These are phyloP conservation scores for Polyergus mexicanus DNA, from an alignment of 1,140 invertebrate species.

Conservation along the genomic window DNA sequence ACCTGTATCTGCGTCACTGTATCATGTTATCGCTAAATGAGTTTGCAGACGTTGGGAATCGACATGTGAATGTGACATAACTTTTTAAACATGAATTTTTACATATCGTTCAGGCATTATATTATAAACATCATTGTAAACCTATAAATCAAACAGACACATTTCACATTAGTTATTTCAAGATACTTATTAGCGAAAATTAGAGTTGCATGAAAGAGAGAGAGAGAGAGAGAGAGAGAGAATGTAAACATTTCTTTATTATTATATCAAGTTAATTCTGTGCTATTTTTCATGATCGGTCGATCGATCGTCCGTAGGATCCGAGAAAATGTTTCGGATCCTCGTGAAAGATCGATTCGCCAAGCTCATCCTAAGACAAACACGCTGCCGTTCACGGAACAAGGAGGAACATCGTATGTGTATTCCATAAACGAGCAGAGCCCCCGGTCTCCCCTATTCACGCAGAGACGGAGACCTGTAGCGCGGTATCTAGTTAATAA, in stretches of 20 bases:
- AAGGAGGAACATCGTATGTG: background rate
- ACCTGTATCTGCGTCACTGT: background rate
- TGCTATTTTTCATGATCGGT: constrained; percentile 8
- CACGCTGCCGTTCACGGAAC: constrained; percentile 6
- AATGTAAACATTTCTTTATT: constrained; percentile 10
- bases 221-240: background rate
- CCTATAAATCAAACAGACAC: background rate
- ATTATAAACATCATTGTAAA: constrained; percentile 14
- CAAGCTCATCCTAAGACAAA: constrained; percentile 60
- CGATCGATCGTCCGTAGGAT: constrained; percentile 3
- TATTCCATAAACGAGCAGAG: constrained; percentile 37
- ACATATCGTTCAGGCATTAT: background rate
- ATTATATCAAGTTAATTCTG: constrained; percentile 9
- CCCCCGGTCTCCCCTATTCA: constrained; percentile 6
- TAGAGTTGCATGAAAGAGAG: background rate
- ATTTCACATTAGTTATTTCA: background rate
- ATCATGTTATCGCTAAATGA: background rate
- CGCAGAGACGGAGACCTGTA: constrained; percentile 37
- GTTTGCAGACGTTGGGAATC: background rate
- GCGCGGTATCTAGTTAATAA: constrained; percentile 61
- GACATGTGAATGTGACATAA: constrained; percentile 1
- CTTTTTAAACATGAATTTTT: constrained; percentile 1
- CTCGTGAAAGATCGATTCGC: constrained; percentile 47
- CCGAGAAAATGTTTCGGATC: constrained; percentile 12
- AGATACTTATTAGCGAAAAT: background rate